Conservation (phyloP, 2,113 vertebrate species). For the Apeltes quadracus region DNA sequence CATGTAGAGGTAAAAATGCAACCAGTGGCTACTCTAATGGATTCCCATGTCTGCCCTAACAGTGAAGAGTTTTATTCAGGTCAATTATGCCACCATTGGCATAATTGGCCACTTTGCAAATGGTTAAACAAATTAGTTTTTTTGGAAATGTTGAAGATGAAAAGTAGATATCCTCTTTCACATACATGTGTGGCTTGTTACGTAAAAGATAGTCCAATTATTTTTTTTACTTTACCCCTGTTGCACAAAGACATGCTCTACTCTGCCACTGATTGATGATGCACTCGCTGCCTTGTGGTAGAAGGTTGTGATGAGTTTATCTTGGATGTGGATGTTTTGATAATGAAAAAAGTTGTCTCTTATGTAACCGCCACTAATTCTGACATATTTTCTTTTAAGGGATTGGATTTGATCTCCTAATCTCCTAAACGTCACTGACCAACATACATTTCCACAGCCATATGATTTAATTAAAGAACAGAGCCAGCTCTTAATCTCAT, state of each 20-base stretch:
- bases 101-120: too few species aligned
- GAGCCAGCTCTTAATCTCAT: slow-evolving; percentile 10
- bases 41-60: slow-evolving; percentile 1
- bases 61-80: slow-evolving; percentile 28
- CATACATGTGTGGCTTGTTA: too few species aligned
- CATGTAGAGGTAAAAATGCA: slow-evolving; percentile 28
- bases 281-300: neutral
- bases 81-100: too few species aligned
- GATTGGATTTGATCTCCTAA: neutral
- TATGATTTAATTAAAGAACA: slow-evolving; percentile 31
- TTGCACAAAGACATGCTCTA: neutral
- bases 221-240: neutral
- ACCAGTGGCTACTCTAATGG: slow-evolving; percentile 34
- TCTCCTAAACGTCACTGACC: slow-evolving; percentile 29
- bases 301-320: neutral
- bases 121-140: too few species aligned
- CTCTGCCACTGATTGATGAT: neutral
- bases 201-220: too few species aligned
- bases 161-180: too few species aligned
- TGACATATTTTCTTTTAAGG: neutral
- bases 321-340: neutral
- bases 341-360: neutral
- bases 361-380: neutral
- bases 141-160: too few species aligned
- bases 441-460: slow-evolving; percentile 31